phyloP scores from a whole-genome alignment of 1,140 invertebrate genomes.

The Diachasma alloeum region DNA sequence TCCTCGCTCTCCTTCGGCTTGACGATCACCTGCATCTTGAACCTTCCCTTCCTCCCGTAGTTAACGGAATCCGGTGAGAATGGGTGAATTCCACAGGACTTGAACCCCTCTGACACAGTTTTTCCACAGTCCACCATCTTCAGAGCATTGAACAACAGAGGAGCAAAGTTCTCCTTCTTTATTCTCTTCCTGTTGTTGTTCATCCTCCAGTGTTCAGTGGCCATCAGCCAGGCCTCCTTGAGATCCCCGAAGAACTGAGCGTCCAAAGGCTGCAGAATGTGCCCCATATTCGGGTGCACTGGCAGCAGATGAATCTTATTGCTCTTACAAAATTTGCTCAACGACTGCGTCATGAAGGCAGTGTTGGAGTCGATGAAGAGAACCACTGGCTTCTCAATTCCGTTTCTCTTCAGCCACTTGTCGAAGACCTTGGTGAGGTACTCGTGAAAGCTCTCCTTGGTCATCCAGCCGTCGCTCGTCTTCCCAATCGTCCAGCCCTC shows the following conservation, averaged over 20 bases:
- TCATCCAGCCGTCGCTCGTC: not conserved
- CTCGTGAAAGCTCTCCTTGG: not conserved
- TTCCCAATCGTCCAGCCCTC: slow-evolving; percentile 38
- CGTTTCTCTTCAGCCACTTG: not conserved
- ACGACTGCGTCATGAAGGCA: not conserved
- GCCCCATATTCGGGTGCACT: not conserved
- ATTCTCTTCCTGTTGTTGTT: slow-evolving; percentile 24
- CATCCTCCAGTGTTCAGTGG: slow-evolving; percentile 31
- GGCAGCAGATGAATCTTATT: not conserved
- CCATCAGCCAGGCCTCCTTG: slow-evolving; percentile 41
- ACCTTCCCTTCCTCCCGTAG: slow-evolving; percentile 28
- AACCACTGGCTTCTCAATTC: not conserved
- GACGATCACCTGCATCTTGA: not conserved
- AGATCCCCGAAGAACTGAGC: not conserved
- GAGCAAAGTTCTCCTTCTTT: slow-evolving; percentile 36
- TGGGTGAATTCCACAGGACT: slow-evolving; percentile 34
- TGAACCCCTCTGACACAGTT: slow-evolving; percentile 36
- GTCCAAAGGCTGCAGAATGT: not conserved
- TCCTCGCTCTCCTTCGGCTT: not conserved
- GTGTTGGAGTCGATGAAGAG: not conserved
- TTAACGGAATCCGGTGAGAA: slow-evolving; percentile 34
- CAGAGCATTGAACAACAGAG: slow-evolving; percentile 30
- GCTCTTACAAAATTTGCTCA: not conserved
- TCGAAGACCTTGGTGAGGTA: not conserved
- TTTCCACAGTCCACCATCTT: slow-evolving; percentile 6